Evolutionary conservation across 1,140 invertebrate genomes (phyloP).

Genomic region (Oncopodura yosiiana): DNA sequence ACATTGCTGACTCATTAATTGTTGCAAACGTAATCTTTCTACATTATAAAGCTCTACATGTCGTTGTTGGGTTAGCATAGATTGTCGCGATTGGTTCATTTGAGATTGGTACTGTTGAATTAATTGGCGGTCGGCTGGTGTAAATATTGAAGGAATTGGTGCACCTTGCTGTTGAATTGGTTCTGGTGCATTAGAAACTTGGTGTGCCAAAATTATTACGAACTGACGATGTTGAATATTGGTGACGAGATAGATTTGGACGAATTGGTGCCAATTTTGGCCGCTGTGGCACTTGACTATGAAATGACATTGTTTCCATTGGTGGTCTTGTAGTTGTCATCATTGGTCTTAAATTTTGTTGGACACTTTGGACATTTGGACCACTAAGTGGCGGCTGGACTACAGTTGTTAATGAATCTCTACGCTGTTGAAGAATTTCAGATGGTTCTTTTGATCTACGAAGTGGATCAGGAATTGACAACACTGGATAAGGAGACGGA

Average conservation of each 20-base stretch:
- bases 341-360: not conserved
- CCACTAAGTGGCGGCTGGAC: not conserved
- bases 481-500: conserved; percentile 21
- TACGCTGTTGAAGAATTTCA: not conserved
- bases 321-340: not conserved
- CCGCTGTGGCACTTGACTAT: not conserved
- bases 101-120: not conserved
- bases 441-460: too few relatives aligned
- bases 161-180: not conserved
- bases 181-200: not conserved
- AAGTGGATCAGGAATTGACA: too few relatives aligned
- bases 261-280: not conserved
- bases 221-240: conserved; percentile 17
- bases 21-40: not conserved
- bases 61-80: not conserved
- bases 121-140: not conserved
- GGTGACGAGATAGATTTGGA: too few relatives aligned
- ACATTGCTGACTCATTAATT: not conserved
- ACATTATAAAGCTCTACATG: not conserved
- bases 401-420: not conserved
- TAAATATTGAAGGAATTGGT: not conserved
- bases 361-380: not conserved
- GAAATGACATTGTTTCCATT: not conserved
- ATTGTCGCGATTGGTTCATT: not conserved
- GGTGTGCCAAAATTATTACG: conserved; percentile 2